These are phyloP conservation scores for Yponomeuta sedellus DNA, from an alignment of 2,888 invertebrate genomes.

Conservation along the genomic window DNA sequence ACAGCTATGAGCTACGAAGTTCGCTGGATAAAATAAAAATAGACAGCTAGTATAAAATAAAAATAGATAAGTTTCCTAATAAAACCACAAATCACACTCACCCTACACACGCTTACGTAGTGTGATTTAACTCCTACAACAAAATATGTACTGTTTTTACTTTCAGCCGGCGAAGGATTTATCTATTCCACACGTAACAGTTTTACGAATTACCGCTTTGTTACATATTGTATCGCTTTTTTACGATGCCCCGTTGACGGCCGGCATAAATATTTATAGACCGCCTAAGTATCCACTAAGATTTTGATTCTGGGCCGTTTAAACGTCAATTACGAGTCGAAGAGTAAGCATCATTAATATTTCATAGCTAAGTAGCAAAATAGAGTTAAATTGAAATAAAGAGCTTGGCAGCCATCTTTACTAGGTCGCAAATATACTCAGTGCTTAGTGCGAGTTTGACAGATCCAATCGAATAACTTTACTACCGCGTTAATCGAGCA, in stretches of 20 bases:
- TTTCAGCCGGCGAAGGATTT: slow-evolving; percentile 56
- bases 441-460: too few relatives aligned
- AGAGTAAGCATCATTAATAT: too few relatives aligned
- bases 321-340: neutral
- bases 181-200: slow-evolving; percentile 41
- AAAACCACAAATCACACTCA: slow-evolving; percentile 25
- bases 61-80: neutral
- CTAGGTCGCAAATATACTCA: too few relatives aligned
- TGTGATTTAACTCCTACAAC: slow-evolving; percentile 60
- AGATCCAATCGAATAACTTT: too few relatives aligned
- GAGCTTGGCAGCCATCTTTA: too few relatives aligned
- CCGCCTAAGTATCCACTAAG: slow-evolving; percentile 15
- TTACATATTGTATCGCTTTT: slow-evolving; percentile 40
- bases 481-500: too few relatives aligned
- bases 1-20: too few relatives aligned
- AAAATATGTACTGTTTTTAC: slow-evolving; percentile 68
- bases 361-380: too few relatives aligned
- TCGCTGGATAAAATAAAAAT: too few relatives aligned
- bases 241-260: slow-evolving; percentile 32
- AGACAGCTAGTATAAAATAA: neutral
- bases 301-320: neutral
- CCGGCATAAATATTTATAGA: slow-evolving; percentile 48
- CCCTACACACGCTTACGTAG: slow-evolving; percentile 42
- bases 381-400: too few relatives aligned
- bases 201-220: slow-evolving; percentile 45